Percentiles rank a stretch among this genome's conserved stretches.
Evolutionary conservation across 2,888 invertebrate genomes (phyloP).

Genomic region (Antheraea assamensis): DNA sequence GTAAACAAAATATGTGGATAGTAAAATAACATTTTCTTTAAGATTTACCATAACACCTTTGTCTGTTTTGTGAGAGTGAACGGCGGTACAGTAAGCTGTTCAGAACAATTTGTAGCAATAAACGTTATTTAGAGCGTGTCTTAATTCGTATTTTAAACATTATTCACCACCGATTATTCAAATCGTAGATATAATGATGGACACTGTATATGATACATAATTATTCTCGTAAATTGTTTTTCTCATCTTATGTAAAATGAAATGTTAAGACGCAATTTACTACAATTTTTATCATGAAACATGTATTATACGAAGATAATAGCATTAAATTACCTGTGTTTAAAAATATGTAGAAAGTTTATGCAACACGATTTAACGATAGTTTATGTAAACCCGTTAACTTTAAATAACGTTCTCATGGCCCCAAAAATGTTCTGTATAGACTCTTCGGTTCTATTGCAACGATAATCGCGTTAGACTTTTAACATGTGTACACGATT

Average conservation of each 20-base stretch:
- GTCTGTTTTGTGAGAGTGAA: slow-evolving; percentile 25
- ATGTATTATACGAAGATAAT: slow-evolving; percentile 48
- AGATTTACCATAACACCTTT: neutral
- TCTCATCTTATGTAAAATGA: slow-evolving; percentile 18
- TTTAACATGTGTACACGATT: neutral
- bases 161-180: slow-evolving; percentile 51
- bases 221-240: slow-evolving; percentile 31
- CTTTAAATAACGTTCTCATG: neutral
- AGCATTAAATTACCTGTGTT: slow-evolving; percentile 34
- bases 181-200: slow-evolving; percentile 45
- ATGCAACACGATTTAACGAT: slow-evolving; percentile 28
- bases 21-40: neutral
- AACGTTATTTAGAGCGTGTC: slow-evolving; percentile 59
- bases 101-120: slow-evolving; percentile 56
- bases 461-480: neutral
- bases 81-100: slow-evolving; percentile 47
- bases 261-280: slow-evolving; percentile 36
- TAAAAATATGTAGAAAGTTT: slow-evolving; percentile 29
- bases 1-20: neutral
- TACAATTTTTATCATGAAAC: slow-evolving; percentile 40
- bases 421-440: neutral
- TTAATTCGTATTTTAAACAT: slow-evolving; percentile 51
- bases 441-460: neutral
- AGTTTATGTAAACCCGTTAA: slow-evolving; percentile 18
- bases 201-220: slow-evolving; percentile 31